These are phyloP conservation scores for Drosophila anomalipes DNA, from an alignment of 2,888 invertebrate species.

Conservation along the genomic window DNA sequence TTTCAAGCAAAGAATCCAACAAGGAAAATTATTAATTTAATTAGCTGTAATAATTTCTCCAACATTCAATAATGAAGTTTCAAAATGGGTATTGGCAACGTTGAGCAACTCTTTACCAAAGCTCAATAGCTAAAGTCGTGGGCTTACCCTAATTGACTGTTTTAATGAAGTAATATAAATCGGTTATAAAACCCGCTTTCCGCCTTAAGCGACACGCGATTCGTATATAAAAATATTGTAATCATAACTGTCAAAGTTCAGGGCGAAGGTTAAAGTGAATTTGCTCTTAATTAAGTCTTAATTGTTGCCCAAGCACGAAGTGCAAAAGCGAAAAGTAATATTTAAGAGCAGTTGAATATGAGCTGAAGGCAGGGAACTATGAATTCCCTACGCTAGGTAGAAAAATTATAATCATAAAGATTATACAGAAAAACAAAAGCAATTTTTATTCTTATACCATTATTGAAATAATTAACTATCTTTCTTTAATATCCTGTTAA, in stretches of 20 bases:
- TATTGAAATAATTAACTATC: not conserved
- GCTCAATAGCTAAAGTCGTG: constrained; percentile 1
- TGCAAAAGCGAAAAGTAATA: constrained; percentile 10
- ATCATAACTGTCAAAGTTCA: constrained; percentile 68
- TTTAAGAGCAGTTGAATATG: constrained; percentile 5
- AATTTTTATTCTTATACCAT: not conserved
- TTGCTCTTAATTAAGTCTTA: constrained; percentile 71
- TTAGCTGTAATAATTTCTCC: not conserved
- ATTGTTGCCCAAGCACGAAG: constrained; percentile 44
- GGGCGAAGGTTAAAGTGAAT: constrained; percentile 74
- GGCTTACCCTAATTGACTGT: constrained; percentile 14
- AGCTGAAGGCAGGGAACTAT: not conserved
- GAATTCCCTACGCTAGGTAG: not conserved
- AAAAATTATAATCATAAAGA: not conserved
- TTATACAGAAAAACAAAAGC: not conserved
- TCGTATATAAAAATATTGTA: constrained; percentile 53
- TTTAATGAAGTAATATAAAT: constrained; percentile 24
- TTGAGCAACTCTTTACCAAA: not conserved
- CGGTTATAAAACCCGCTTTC: constrained; percentile 35
- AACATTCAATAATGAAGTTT: not conserved
- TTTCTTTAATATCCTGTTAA: not conserved
- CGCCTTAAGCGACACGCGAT: constrained; percentile 50
- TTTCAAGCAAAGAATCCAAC: not conserved
- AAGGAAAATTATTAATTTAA: too few relatives aligned
- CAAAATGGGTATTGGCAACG: not conserved